Evolutionary conservation across 2,113 vertebrate genomes (phyloP), one percentile per base, ranked within the genome.

Genomic region (Cyprinus carpio): DNA sequence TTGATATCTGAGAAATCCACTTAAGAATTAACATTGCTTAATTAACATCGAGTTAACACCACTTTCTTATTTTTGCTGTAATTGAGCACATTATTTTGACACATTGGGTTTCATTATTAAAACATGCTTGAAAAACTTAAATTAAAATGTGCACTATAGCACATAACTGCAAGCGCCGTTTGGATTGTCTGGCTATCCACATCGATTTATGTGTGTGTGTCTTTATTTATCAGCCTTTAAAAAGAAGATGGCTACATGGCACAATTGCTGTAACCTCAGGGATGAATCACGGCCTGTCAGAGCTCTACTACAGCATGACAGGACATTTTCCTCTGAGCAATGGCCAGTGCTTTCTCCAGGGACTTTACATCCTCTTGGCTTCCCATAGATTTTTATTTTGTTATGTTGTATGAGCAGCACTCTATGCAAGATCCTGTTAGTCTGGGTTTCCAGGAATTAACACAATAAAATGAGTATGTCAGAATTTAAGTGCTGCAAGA

Each of bases 171-270:
- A 62, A 65, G 83, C 46, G 4, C 37, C 0, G 27, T 56, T 69
- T 54, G 51, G 16, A 49, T 83, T 46, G 37, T n/a, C 27, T 58
- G 58, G 80, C 84, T 56, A 54, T 31, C 51, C 4, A 27, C 10
- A 3, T 84, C 92, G 92, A 94, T 94, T 93, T 92, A 93, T 72
- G 90, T 87, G 88, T 31, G 6, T 1, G 46, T 77, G 85, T 92
- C 90, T 85, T 87, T 89, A 91, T 93, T 95, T 94, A 94, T 92
- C 83, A 83, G 90, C 91, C 91, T 91, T 93, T 93, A 89, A 91
- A 93, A 90, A 89, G 92, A 87, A 85, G 90, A 89, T 92, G 92
- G 93, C 91, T 91, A 81, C 25, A 83, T 91, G 89, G 88, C 87
- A 92, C 88, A 87, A 90, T 90, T 81, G 92, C 79, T 77, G 87